Base-by-base conservation (phyloP, 2,888 invertebrate genomes). In the Thymelicus acteon region DNA sequence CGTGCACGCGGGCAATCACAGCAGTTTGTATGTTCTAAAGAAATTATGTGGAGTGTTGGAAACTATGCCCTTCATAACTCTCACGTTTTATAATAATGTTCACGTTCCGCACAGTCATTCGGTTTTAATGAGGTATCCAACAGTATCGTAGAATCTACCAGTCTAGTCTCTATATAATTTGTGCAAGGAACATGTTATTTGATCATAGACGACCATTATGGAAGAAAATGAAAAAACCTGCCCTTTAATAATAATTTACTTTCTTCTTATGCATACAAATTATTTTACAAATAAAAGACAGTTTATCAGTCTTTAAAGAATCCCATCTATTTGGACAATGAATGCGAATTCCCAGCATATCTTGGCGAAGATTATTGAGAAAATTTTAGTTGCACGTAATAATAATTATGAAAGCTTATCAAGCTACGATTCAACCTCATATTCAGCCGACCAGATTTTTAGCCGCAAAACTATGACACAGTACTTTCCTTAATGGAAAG, bases 31-130 rank as follows among this genome's bases (percentile, higher is more conserved):
- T 75, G 76, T 80, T 78, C 76, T 78, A 77, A 74, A 73, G 72
- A 71, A 72, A 73, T 77, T 76, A 80, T 86, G 88, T 87, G 86
- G 85, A 88, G 79, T 72, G 78, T 71, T 74, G 75, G 72, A 80
- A 80, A 79, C 78, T 81, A 83, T 86, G 80, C 77, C 83, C 85
- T 79, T 86, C 87, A 84, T 82, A 86, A 87, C 85, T 81, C 85
- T 89, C 90, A 89, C 87, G 89, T 85, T 89, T 88, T 89, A 85
- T 90, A 90, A 90, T 88, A 89, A 88, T 87, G 85, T 82, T 76
- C 80, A 75, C 76, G 76, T 85, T 88, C 77, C 88, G 92, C 91
- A 74, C 47, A 83, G 92, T 92, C 92, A 92, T 91, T 80, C 79
- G 72, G 78, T 86, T 90, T 88, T 92, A 91, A 92, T 90, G 91